phyloP scores from a whole-genome alignment of 2,797 vertebrate genomes.

The Spheniscus humboldti region DNA sequence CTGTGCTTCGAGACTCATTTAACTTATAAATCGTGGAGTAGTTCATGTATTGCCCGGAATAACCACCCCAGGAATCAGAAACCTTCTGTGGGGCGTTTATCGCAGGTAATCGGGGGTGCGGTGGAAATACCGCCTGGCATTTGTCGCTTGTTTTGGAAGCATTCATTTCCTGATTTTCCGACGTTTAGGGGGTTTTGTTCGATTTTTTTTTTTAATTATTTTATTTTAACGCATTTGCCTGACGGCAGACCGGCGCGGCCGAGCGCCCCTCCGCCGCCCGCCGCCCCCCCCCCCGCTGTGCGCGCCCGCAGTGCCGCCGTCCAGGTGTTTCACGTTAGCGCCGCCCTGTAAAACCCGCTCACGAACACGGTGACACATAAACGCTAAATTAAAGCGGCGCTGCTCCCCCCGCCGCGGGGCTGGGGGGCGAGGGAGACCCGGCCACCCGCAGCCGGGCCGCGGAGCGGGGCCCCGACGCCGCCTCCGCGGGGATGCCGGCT shows the following conservation, averaged over 20 bases:
- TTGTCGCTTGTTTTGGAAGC: not conserved
- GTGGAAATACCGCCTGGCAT: not conserved
- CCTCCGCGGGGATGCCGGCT: not conserved
- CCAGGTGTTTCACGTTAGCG: not conserved
- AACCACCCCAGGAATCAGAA: not conserved
- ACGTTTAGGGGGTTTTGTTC: not conserved
- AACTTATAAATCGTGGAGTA: fast-evolving
- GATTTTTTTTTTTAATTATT: not conserved
- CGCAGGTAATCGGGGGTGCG: not conserved
- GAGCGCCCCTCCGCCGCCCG: not conserved
- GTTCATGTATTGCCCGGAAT: not conserved
- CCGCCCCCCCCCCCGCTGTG: not conserved
- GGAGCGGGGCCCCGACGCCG: not conserved
- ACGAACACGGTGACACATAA: slow-evolving; percentile 4
- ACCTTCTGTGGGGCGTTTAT: not conserved
- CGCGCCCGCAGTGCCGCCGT: not conserved
- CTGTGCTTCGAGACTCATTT: not conserved
- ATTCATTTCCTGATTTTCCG: not conserved
- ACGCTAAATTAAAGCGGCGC: not conserved
- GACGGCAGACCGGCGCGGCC: not conserved
- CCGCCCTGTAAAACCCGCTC: not conserved
- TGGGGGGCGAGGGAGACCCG: not conserved
- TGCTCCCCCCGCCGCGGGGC: not conserved
- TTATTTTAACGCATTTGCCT: not conserved
- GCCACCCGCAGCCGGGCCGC: slow-evolving; percentile 3